Evolutionary conservation across 2,797 vertebrate species (phyloP).

Genomic region (Rhinatrema bivittatum): DNA sequence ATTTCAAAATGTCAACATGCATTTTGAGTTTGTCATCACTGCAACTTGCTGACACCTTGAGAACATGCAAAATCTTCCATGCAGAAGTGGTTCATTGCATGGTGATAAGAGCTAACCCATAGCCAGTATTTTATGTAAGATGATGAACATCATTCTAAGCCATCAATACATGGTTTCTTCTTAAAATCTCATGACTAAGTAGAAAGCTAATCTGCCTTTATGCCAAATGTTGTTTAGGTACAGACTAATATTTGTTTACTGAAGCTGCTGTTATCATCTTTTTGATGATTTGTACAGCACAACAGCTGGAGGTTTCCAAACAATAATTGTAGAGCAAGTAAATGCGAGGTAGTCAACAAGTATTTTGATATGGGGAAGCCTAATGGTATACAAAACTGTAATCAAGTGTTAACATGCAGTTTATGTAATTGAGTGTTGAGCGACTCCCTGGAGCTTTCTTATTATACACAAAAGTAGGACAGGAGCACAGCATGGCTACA

Average conservation of each 20-base stretch:
- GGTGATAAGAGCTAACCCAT: conserved; percentile 1
- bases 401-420: background rate
- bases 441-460: too few species aligned
- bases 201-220: background rate
- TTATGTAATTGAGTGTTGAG: background rate
- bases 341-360: background rate
- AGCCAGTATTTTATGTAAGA: conserved; percentile 4
- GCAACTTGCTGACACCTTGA: background rate
- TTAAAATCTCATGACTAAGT: background rate
- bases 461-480: too few species aligned
- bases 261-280: background rate
- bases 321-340: background rate
- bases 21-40: background rate
- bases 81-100: background rate
- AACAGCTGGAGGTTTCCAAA: background rate
- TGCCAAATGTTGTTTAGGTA: background rate
- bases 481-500: too few species aligned
- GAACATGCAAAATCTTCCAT: background rate
- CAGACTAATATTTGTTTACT: background rate
- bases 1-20: too few species aligned
- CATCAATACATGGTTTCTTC: background rate
- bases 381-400: background rate
- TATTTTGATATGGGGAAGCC: background rate
- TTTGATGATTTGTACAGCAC: background rate
- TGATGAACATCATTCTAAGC: background rate